A percentile compares a stretch with the other conserved stretches of the same genome.
These are phyloP conservation scores for Diabrotica balteata DNA, from an alignment of 2,888 invertebrate genomes.

Conservation along the genomic window DNA sequence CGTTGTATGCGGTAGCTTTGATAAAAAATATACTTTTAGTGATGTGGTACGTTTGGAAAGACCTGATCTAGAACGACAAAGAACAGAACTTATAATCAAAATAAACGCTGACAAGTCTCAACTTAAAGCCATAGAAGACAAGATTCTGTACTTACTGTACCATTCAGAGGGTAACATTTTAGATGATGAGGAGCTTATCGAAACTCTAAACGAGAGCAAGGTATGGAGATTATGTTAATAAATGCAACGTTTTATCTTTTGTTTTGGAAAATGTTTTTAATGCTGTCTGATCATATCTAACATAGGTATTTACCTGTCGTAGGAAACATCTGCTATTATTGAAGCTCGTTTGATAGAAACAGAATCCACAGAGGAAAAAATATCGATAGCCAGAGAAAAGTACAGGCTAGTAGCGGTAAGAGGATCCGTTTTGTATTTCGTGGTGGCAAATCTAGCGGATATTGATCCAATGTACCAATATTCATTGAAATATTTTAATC, in stretches of 20 bases:
- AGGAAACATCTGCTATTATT: constrained; percentile 91
- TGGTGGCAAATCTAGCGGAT: constrained; percentile 85
- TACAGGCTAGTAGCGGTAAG: constrained; percentile 86
- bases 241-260: neutral
- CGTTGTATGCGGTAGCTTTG: too few species aligned
- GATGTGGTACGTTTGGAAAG: constrained; percentile 90
- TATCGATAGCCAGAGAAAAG: constrained; percentile 84
- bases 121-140: constrained; percentile 86
- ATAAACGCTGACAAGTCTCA: constrained; percentile 88
- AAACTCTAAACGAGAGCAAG: constrained; percentile 88
- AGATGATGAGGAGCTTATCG: constrained; percentile 92
- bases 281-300: too few species aligned
- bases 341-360: constrained; percentile 86
- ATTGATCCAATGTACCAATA: constrained; percentile 98
- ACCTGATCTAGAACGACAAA: constrained; percentile 83
- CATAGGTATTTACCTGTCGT: constrained; percentile 25
- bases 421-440: constrained; percentile 90
- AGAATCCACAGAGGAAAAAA: constrained; percentile 85
- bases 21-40: constrained; percentile 54
- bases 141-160: constrained; percentile 83
- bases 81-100: constrained; percentile 82
- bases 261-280: too few species aligned
- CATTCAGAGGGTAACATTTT: constrained; percentile 88
- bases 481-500: constrained; percentile 88
- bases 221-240: constrained; percentile 53